A percentile compares a stretch with the other conserved stretches of the same genome.
phyloP scores from a whole-genome alignment of 2,797 vertebrate species.

The Mormyrus proboscirostris region DNA sequence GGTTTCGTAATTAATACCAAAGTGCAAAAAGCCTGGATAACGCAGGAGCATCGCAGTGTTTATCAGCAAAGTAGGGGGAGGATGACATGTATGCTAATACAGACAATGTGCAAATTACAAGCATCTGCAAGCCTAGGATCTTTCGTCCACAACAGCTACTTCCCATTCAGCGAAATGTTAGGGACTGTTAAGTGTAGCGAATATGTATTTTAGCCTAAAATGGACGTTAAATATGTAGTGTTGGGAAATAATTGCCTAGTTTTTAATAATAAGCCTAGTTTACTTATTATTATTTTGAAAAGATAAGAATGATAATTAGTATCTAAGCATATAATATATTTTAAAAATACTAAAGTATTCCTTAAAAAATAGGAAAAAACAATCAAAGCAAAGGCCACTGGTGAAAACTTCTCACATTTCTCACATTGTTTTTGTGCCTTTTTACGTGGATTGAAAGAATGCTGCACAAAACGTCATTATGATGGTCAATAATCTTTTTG shows the following conservation, averaged over 20 bases:
- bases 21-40: not conserved
- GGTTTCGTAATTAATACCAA: conserved; percentile 6
- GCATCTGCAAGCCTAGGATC: not conserved
- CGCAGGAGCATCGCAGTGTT: not conserved
- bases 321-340: not conserved
- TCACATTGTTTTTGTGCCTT: not conserved
- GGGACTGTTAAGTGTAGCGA: not conserved
- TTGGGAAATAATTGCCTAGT: not conserved
- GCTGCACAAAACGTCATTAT: not conserved
- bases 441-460: not conserved
- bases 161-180: not conserved
- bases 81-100: not conserved
- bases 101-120: not conserved
- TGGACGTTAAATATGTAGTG: not conserved
- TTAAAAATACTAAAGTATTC: not conserved
- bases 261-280: not conserved
- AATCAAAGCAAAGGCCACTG: not conserved
- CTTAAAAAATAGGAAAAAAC: not conserved
- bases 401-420: not conserved
- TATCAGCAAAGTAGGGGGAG: not conserved
- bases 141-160: not conserved
- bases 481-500: not conserved
- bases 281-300: not conserved
- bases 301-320: not conserved
- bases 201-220: not conserved